These are phyloP conservation scores for Drosophila dunni DNA, from an alignment of 1,140 invertebrate species.

Conservation along the genomic window DNA sequence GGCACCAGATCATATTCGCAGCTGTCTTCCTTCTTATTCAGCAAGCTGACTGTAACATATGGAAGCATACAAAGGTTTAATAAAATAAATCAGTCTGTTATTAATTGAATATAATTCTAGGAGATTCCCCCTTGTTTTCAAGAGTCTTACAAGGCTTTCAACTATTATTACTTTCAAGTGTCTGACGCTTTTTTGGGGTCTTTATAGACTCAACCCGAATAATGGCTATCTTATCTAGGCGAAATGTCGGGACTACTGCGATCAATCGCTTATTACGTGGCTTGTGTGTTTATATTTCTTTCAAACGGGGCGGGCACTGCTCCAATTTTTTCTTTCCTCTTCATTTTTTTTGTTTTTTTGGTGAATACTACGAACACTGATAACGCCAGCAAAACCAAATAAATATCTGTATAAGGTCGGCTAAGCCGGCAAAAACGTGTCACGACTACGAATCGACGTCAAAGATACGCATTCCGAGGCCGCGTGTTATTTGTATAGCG, in stretches of 20 bases:
- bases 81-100: neutral
- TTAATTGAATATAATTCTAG: neutral
- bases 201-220: conserved; percentile 10
- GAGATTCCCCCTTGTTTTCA: neutral
- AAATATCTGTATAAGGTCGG: conserved; percentile 9
- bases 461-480: conserved; percentile 36
- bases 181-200: conserved; percentile 18
- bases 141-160: conserved; percentile 22
- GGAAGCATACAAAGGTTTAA: neutral
- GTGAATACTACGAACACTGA: conserved; percentile 9
- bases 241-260: conserved; percentile 18
- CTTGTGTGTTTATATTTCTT: conserved; percentile 23
- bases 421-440: conserved; percentile 52
- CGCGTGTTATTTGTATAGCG: conserved; percentile 31
- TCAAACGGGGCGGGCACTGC: neutral
- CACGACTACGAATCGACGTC: conserved; percentile 42
- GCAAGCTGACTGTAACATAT: conserved; percentile 55
- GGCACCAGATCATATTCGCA: conserved; percentile 86
- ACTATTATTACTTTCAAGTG: conserved; percentile 36
- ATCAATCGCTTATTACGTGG: conserved; percentile 32
- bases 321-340: neutral
- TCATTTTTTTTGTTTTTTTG: neutral
- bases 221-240: conserved; percentile 38
- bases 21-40: conserved; percentile 74
- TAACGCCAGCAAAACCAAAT: conserved; percentile 1